A percentile compares a stretch with the other conserved stretches of the same genome.
These are phyloP conservation scores for Chelon auratus DNA, from an alignment of 2,797 vertebrate species.

Conservation along the genomic window DNA sequence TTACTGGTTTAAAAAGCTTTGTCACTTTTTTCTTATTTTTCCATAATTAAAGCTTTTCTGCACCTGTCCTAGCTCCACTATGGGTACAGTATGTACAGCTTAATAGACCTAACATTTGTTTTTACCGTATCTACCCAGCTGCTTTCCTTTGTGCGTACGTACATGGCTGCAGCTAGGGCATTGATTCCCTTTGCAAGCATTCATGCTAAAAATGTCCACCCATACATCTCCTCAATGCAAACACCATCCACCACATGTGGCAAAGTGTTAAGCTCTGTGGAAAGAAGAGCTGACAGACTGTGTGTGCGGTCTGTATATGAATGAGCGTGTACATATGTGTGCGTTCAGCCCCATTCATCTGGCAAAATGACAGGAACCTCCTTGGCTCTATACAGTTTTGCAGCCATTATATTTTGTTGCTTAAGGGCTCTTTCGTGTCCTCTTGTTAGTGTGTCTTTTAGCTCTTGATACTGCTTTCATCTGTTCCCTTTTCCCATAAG, in stretches of 20 bases:
- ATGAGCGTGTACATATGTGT: not conserved
- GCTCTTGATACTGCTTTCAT: slow-evolving; percentile 31
- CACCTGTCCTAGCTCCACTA: slow-evolving; percentile 4
- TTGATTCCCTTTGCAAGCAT: slow-evolving; percentile 22
- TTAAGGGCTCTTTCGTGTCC: slow-evolving; percentile 33
- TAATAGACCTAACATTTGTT: slow-evolving; percentile 7
- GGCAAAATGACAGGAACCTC: slow-evolving; percentile 42
- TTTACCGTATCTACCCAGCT: slow-evolving; percentile 1
- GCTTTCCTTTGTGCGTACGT: slow-evolving; percentile 13
- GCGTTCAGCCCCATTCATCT: slow-evolving; percentile 15
- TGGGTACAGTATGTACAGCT: not conserved
- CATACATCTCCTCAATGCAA: slow-evolving; percentile 30
- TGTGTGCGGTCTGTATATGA: not conserved
- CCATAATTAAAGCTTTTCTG: not conserved
- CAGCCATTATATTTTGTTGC: slow-evolving; percentile 40
- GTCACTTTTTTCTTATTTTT: slow-evolving; percentile 24
- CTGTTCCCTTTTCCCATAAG: slow-evolving; percentile 17
- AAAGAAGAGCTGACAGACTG: not conserved
- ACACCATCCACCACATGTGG: slow-evolving; percentile 26
- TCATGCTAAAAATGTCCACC: slow-evolving; percentile 24
- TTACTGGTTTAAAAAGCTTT: slow-evolving; percentile 29
- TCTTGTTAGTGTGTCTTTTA: slow-evolving; percentile 34
- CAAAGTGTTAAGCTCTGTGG: slow-evolving; percentile 14
- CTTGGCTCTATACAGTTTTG: slow-evolving; percentile 27
- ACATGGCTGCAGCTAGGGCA: slow-evolving; percentile 13